Conservation (phyloP, 2,797 vertebrate species). For the Coranthus polyacanthus region DNA sequence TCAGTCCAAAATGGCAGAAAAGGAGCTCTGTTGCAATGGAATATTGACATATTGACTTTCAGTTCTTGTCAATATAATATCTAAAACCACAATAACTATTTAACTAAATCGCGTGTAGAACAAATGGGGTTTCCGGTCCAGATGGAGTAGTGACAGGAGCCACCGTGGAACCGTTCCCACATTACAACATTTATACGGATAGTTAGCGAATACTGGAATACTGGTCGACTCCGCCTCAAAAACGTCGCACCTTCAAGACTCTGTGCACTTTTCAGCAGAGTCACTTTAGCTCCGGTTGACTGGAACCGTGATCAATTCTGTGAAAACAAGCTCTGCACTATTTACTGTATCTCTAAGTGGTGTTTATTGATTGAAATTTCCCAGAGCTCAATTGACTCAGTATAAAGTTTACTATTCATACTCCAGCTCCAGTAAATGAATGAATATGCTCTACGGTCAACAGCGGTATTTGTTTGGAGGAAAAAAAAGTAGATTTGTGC, state of each 20-base stretch:
- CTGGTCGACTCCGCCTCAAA: constrained; percentile 22
- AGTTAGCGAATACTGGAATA: too few relatives aligned
- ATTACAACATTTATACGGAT: too few relatives aligned
- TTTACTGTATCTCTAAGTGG: constrained; percentile 60
- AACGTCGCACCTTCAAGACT: constrained; percentile 34
- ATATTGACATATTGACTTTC: too few relatives aligned
- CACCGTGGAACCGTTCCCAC: too few relatives aligned
- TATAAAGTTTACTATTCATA: constrained; percentile 64
- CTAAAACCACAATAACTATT: too few relatives aligned
- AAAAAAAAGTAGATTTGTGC: constrained; percentile 45
- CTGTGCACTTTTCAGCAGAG: too few relatives aligned
- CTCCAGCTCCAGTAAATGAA: constrained; percentile 52
- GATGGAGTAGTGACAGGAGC: too few relatives aligned
- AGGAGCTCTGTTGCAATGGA: too few relatives aligned
- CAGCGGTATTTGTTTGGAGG: constrained; percentile 15
- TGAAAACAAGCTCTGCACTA: constrained; percentile 48
- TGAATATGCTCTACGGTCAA: background rate
- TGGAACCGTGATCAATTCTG: constrained; percentile 57
- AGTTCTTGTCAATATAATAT: too few relatives aligned
- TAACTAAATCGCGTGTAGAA: too few relatives aligned
- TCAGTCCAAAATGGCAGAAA: too few relatives aligned
- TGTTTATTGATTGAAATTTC: constrained; percentile 68
- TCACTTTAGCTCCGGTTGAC: constrained; percentile 40
- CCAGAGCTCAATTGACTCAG: constrained; percentile 64
- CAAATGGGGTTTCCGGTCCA: too few relatives aligned